Evolutionary conservation across 2,888 invertebrate species (phyloP), one percentile per base, ranked within the genome.

Genomic region (Laothoe populi): DNA sequence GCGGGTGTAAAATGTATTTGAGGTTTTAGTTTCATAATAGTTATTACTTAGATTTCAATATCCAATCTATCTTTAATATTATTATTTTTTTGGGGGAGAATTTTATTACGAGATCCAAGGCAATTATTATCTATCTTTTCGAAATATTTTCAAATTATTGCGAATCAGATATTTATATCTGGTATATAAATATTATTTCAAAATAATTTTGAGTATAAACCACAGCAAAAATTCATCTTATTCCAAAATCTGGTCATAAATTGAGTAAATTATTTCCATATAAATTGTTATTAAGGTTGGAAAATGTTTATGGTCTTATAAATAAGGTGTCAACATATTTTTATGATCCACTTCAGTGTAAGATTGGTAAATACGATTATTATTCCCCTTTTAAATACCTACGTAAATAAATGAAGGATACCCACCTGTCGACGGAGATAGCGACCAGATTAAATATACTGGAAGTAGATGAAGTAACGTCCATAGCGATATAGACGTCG

Each of bases 371-470:
- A n/a, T n/a, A n/a, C n/a, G n/a, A n/a, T n/a, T n/a, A n/a, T n/a
- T n/a, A n/a, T n/a, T n/a, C n/a, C n/a, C n/a, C n/a, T n/a, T n/a
- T n/a, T n/a, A n/a, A n/a, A n/a, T n/a, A n/a, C n/a, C n/a, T n/a
- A n/a, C n/a, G n/a, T n/a, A 5, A 49, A 2, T 10, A 42, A 13
- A 57, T 7, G 19, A 44, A 10, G 19, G 16, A 45, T 8, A 83
- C 95, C 94, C 87, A 98, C 99, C 98, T 97, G 95, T 99, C 99
- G 93, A 99, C 97, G 79, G 98, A 98, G 91, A 99, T 99, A 77
- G 99, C 99, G 74, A 99, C 98, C 86, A 99, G 95, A 94, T 99
- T 99, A 94, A 99, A 98, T 88, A 99, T 99, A 84, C 98, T 99
- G 80, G 98, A 98, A 68, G 99, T 99, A 77, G 98, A 98, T 87